Percentiles rank a stretch among this genome's conserved stretches.
Conservation (phyloP, 2,888 invertebrate species). For the Oscheius sp. region DNA sequence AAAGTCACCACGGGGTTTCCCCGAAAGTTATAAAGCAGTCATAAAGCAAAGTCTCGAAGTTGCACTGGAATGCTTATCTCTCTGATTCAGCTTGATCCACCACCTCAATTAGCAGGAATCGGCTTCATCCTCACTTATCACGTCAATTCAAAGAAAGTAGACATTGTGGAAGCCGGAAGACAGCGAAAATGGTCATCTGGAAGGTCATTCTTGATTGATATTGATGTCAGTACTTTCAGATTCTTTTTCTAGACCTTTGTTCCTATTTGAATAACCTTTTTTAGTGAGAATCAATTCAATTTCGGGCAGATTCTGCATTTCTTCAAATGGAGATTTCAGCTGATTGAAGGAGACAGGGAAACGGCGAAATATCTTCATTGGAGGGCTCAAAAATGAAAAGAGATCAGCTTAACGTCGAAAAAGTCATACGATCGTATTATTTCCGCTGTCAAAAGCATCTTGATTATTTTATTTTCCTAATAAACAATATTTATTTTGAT, state of each 20-base stretch:
- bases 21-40: too few relatives aligned
- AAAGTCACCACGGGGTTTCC: too few relatives aligned
- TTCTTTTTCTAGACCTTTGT: neutral
- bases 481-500: too few relatives aligned
- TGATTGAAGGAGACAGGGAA: conserved; percentile 46
- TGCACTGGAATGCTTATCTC: too few relatives aligned
- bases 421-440: too few relatives aligned
- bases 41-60: too few relatives aligned
- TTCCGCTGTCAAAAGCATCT: too few relatives aligned
- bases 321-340: conserved; percentile 59
- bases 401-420: too few relatives aligned
- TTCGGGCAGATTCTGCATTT: conserved; percentile 43
- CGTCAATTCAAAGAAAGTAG: conserved; percentile 47
- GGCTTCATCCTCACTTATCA: conserved; percentile 51
- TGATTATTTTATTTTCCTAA: too few relatives aligned
- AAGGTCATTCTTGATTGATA: conserved; percentile 51
- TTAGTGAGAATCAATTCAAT: conserved; percentile 46
- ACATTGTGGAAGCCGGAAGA: conserved; percentile 45
- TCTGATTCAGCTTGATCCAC: too few relatives aligned
- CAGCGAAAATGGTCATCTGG: conserved; percentile 51
- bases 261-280: conserved; percentile 29
- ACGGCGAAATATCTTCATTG: conserved; percentile 57
- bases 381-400: conserved; percentile 33
- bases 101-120: conserved; percentile 24
- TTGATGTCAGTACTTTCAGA: conserved; percentile 54